Evolutionary conservation across 2,113 vertebrate genomes (phyloP).

Genomic region (Pyxicephalus adspersus): DNA sequence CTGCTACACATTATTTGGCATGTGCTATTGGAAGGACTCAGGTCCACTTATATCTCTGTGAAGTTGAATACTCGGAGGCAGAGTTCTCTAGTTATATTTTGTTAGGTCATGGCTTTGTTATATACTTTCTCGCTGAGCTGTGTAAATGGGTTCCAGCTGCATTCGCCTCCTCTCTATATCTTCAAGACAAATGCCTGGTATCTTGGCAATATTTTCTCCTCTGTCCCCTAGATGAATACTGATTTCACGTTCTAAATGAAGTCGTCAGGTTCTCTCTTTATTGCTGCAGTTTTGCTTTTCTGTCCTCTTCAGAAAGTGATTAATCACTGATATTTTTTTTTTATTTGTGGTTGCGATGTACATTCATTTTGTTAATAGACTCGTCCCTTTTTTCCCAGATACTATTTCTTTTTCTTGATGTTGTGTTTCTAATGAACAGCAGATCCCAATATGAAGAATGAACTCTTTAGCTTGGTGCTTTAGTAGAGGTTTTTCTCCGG

Average conservation of each 20-base stretch:
- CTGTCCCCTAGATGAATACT: slow-evolving; percentile 15
- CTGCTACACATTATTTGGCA: no score
- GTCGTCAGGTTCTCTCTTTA: not conserved
- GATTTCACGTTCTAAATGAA: slow-evolving; percentile 10
- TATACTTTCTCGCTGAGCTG: not conserved
- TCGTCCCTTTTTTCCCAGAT: not conserved
- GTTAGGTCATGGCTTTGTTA: no score
- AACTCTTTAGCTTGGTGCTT: not conserved
- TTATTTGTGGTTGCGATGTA: not conserved
- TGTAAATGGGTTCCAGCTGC: not conserved
- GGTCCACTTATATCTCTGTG: no score
- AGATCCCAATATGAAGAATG: slow-evolving; percentile 24
- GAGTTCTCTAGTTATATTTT: no score
- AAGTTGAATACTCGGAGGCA: no score
- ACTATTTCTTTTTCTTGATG: not conserved
- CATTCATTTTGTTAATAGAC: slow-evolving; percentile 26
- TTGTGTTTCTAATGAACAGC: not conserved
- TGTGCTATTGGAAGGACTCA: no score
- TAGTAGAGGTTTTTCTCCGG: no score
- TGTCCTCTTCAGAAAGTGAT: slow-evolving; percentile 7
- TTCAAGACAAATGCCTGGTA: not conserved
- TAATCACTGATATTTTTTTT: not conserved
- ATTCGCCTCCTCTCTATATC: not conserved
- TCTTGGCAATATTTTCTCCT: slow-evolving; percentile 28
- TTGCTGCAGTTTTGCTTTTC: not conserved